A percentile compares a stretch with the other conserved stretches of the same genome.
Conservation (phyloP, 2,113 vertebrate species). For the Psophia crepitans region DNA sequence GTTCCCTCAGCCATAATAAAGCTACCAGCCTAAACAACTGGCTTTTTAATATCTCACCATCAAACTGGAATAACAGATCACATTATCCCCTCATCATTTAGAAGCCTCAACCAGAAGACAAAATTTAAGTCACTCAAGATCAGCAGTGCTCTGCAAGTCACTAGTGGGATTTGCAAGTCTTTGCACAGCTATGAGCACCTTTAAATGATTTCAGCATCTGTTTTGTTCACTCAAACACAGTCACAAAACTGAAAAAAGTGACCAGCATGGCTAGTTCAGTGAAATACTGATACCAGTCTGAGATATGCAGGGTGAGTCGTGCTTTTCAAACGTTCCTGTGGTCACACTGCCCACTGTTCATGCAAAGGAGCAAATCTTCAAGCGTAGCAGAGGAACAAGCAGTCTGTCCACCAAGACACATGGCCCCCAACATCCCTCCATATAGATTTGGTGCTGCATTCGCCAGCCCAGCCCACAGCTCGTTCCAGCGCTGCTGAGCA, state of each 20-base stretch:
- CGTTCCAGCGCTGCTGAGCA: neutral
- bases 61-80: neutral
- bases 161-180: neutral
- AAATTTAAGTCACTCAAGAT: neutral
- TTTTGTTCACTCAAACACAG: neutral
- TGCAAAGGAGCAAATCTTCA: neutral
- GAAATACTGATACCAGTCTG: neutral
- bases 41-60: neutral
- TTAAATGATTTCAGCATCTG: neutral
- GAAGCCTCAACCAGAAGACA: neutral
- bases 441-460: neutral
- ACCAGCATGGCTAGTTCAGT: neutral
- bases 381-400: neutral
- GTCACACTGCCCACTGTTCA: neutral
- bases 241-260: neutral
- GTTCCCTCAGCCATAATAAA: neutral
- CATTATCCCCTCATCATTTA: neutral
- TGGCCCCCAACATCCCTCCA: neutral
- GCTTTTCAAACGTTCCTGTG: neutral
- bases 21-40: neutral
- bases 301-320: accelerated
- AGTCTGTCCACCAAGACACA: neutral
- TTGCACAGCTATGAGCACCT: neutral
- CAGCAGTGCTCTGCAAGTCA: neutral
- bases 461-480: neutral